Evolutionary conservation across 2,888 invertebrate species (phyloP), one percentile per base, ranked within the genome.

Genomic region (Acrobasis consociella): DNA sequence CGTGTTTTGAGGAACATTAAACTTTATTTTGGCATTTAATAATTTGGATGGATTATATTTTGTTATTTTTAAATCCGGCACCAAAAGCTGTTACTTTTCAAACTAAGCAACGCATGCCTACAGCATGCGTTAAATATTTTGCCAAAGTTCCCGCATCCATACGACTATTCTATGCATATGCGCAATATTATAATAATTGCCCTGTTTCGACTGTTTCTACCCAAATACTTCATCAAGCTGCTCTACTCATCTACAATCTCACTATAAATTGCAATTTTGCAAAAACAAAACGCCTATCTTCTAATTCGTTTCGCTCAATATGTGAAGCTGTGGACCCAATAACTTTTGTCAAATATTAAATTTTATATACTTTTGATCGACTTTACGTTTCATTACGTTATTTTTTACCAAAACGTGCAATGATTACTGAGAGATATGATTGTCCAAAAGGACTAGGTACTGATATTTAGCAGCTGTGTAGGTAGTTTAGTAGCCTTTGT

Each of bases 241-340:
- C 52, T 16, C 62, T 58, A 55, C 59, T 31, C 46, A n/a, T 50
- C 62, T 65, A 65, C 56, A 49, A 11, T 55, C 49, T 55, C 55
- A 38, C 55, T 62, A 62, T 64, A 64, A 60, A 39, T 60, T 68
- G 62, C 58, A 56, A 56, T 66, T 64, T 62, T 69, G 59, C 63
- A 58, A 68, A 70, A 69, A 67, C 69, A 68, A 72, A 66, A 67
- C 67, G 70, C 76, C 78, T 82, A 77, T 69, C 37, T 74, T 69
- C 85, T 88, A 88, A 86, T 90, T 89, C 89, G 87, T 84, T 86
- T 82, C 76, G 82, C 84, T 86, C 80, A 82, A 74, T 75, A 75
- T 81, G 80, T 70, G 75, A 82, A 83, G 85, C 85, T 73, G 71
- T 91, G 90, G 90, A 90, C 90, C 90, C 89, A 83, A 83, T 74